phyloP scores from a whole-genome alignment of 2,113 vertebrate species.

The Cacatua alba region DNA sequence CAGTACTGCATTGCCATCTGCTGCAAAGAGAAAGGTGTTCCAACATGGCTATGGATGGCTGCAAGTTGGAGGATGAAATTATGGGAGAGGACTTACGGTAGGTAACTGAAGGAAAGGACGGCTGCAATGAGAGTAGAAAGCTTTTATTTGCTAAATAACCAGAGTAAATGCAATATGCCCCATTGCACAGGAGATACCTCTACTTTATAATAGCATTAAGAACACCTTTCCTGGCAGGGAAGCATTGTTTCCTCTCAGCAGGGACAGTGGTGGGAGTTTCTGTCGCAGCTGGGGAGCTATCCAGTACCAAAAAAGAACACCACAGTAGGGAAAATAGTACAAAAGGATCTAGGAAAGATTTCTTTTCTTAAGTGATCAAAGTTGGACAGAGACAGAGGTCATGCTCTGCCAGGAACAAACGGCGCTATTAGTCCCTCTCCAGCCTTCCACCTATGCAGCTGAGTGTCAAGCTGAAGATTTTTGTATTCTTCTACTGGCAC shows the following conservation, averaged over 20 bases:
- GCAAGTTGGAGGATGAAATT: neutral
- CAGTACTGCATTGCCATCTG: constrained; percentile 54
- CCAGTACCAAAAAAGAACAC: neutral
- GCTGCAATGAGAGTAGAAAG: neutral
- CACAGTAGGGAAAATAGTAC: neutral
- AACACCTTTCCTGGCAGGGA: neutral
- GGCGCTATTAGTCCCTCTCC: neutral
- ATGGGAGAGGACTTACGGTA: neutral
- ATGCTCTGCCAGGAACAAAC: neutral
- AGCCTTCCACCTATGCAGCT: neutral
- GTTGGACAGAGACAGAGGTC: neutral
- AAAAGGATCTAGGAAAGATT: neutral
- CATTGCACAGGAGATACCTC: neutral
- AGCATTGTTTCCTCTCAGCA: neutral
- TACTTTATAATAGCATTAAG: neutral
- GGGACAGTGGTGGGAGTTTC: neutral
- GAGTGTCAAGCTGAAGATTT: neutral
- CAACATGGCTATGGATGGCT: neutral
- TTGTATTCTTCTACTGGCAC: neutral
- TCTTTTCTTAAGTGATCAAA: neutral
- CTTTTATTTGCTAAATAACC: neutral
- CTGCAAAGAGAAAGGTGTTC: constrained; percentile 14
- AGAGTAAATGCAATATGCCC: neutral
- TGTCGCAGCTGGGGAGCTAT: neutral
- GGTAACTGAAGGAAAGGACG: neutral